Base-by-base conservation (phyloP, 30 jellyfish, hydroid and myxozoan species). In the Catostylus mosaicus region DNA sequence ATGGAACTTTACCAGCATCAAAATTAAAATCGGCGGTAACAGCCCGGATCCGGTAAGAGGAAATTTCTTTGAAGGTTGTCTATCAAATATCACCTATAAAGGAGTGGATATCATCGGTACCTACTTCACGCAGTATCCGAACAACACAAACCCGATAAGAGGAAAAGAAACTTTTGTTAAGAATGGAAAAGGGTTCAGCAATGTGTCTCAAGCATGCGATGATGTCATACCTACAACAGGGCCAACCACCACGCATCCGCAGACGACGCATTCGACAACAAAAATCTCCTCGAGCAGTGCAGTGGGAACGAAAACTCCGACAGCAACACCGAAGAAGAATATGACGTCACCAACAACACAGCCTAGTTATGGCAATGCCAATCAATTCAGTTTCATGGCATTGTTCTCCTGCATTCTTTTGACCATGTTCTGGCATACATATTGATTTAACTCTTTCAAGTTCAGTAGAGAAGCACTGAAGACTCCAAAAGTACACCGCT, bases 41-140 rank as follows among this genome's bases (percentile, higher is more conserved):
- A 35, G 56, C 26, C 75, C 85, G 5, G 85, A 54, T 50, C 61
- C 64, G 2, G 57, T 74, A 2, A 29, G 62, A 22, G 74, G 61
- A 29, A 3, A 14, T 3, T 52, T 24, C 18, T 74, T 74, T 27
- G 40, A 50, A 26, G 85, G 85, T 10, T 74, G 85, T 43, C 75
- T 74, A 14, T 74, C 85, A 1, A 32, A 74, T 43, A 23, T 74
- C 43, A 52, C 57, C 22, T 50, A 48, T 62, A 24, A 74, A 16
- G 75, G 76, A 4, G 62, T 30, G 0, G 85, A 51, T 66, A 52
- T 74, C 18, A 32, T 74, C 50, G 36, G 56, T 0, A 56, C 51
- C n/a, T 74, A 74, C 34, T 74, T 51, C 70, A 29, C 23, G 30
- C 75, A 74, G 60, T 74, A 74, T 62, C 85, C 85, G 23, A 48